Conservation (phyloP, 35 echinoderm and acorn worm genomes). For the Apostichopus japonicus region DNA sequence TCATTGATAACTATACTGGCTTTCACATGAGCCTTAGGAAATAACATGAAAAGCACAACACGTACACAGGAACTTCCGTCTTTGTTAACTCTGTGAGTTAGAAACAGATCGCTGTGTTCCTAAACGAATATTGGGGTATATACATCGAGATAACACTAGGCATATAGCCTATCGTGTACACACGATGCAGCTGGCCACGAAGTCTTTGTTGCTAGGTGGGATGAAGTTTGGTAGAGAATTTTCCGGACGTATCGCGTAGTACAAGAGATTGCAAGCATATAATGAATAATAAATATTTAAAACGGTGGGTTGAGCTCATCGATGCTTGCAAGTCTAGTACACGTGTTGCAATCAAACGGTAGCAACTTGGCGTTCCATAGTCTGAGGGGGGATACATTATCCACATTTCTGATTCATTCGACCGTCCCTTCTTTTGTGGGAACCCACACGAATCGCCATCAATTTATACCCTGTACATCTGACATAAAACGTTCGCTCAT, state of each 20-base stretch:
- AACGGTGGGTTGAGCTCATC: constrained; percentile 1
- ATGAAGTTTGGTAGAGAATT: not conserved
- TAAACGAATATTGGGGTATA: not conserved
- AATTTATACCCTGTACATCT: constrained; percentile 40
- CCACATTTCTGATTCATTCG: no score
- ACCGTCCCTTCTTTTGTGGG: not conserved
- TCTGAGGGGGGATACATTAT: not conserved
- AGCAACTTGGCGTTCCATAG: not conserved
- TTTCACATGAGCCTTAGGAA: not conserved
- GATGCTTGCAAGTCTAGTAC: not conserved
- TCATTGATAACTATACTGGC: not conserved
- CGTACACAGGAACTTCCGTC: not conserved
- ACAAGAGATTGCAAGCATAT: constrained; percentile 17
- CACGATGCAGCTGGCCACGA: not conserved
- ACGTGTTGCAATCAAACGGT: not conserved
- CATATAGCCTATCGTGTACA: not conserved
- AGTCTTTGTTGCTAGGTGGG: not conserved
- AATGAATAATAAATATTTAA: constrained; percentile 17
- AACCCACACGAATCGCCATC: constrained; percentile 12
- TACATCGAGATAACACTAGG: constrained; percentile 3
- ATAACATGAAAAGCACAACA: not conserved
- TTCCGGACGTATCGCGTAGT: not conserved
- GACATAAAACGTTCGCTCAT: not conserved
- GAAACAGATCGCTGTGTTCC: not conserved
- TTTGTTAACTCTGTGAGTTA: not conserved